Conservation (phyloP, 2,888 invertebrate genomes). For the Callyntrura guangdongensis region DNA sequence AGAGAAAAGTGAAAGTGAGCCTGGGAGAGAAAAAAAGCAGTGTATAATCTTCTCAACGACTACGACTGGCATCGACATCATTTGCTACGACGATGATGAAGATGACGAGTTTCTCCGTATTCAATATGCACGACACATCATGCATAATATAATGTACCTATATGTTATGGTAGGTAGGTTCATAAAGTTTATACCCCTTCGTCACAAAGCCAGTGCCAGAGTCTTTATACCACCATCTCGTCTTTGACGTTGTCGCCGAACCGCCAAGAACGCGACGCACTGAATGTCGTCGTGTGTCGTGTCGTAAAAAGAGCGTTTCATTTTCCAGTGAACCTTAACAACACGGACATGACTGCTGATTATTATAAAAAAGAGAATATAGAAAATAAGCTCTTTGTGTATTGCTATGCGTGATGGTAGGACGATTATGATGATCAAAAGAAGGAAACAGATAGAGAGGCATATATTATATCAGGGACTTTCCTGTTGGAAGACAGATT, state of each 20-base stretch:
- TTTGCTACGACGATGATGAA: slow-evolving; percentile 18
- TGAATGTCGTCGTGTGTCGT: slow-evolving; percentile 4
- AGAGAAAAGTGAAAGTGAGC: slow-evolving; percentile 43
- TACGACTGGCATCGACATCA: slow-evolving; percentile 47
- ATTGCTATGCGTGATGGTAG: not conserved
- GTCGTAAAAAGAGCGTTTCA: slow-evolving; percentile 42
- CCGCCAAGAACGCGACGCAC: slow-evolving; percentile 9
- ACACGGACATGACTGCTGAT: slow-evolving; percentile 7
- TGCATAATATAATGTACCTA: not conserved
- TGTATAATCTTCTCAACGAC: slow-evolving; percentile 74
- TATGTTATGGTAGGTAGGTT: too few relatives aligned
- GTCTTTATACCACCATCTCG: too few relatives aligned
- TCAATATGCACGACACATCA: slow-evolving; percentile 8
- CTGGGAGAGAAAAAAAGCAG: slow-evolving; percentile 16
- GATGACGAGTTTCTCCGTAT: slow-evolving; percentile 21
- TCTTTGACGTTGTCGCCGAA: too few relatives aligned
- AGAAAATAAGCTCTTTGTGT: not conserved
- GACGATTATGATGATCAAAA: slow-evolving; percentile 3
- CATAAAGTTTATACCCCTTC: too few relatives aligned
- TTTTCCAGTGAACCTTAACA: slow-evolving; percentile 52
- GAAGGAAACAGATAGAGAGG: not conserved
- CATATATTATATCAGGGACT: too few relatives aligned
- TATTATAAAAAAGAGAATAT: too few relatives aligned
- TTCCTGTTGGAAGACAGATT: too few relatives aligned
- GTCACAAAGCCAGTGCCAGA: too few relatives aligned